These are phyloP conservation scores for Drosophila auraria DNA, from an alignment of 1,140 invertebrate species.

Conservation along the genomic window DNA sequence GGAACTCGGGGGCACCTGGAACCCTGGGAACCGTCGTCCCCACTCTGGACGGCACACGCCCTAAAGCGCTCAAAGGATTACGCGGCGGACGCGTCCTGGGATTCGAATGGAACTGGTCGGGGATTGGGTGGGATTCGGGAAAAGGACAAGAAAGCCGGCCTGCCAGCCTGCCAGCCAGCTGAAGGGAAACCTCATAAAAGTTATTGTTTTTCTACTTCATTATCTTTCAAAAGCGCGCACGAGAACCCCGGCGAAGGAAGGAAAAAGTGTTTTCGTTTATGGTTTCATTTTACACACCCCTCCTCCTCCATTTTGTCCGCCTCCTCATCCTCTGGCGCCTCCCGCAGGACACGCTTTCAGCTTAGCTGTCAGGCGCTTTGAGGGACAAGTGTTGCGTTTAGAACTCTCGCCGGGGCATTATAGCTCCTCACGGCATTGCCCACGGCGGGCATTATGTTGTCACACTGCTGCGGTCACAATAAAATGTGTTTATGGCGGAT, in stretches of 20 bases:
- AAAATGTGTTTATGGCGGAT: conserved; percentile 26
- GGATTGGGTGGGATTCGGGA: background rate
- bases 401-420: conserved; percentile 13
- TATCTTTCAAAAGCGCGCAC: conserved; percentile 74
- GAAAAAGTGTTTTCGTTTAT: conserved; percentile 74
- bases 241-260: conserved; percentile 1
- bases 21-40: background rate
- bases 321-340: no score
- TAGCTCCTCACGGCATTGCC: background rate
- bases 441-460: conserved; percentile 13
- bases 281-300: conserved; percentile 75
- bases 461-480: conserved; percentile 7
- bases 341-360: conserved; percentile 44
- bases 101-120: conserved; percentile 3
- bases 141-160: background rate
- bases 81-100: conserved; percentile 25
- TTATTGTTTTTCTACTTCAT: conserved; percentile 84
- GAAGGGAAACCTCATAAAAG: conserved; percentile 81
- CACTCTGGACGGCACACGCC: conserved; percentile 52
- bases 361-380: conserved; percentile 63
- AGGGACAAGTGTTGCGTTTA: conserved; percentile 75
- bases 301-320: background rate
- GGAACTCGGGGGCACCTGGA: conserved; percentile 7
- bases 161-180: conserved; percentile 17
- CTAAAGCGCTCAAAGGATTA: conserved; percentile 80